Conservation (phyloP, 1,140 invertebrate species). For the Papilio polytes region DNA sequence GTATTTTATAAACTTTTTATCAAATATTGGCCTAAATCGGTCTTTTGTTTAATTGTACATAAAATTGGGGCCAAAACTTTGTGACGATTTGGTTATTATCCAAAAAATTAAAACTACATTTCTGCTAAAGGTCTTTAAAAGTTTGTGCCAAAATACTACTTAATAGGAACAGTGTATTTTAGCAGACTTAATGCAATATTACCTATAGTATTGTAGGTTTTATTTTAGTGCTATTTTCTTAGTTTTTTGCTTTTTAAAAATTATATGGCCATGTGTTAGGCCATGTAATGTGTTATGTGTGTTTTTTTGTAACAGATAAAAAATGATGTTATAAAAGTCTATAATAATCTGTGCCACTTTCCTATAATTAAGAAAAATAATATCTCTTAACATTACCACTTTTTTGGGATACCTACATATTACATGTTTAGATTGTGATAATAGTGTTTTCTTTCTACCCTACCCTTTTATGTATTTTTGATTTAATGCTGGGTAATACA, state of each 20-base stretch:
- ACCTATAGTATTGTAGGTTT: constrained; percentile 1
- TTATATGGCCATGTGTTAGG: background rate
- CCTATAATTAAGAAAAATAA: background rate
- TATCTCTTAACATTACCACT: background rate
- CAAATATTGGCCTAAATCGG: constrained; percentile 37
- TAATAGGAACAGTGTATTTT: background rate
- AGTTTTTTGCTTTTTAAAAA: background rate
- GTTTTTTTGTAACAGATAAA: background rate
- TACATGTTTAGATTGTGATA: constrained; percentile 17
- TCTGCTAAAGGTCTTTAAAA: background rate
- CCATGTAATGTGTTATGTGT: background rate
- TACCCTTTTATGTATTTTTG: background rate
- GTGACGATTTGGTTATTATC: background rate
- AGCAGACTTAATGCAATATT: background rate
- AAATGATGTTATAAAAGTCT: background rate
- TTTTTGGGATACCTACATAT: background rate
- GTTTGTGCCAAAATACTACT: constrained; percentile 33
- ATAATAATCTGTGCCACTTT: constrained; percentile 9
- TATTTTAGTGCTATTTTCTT: background rate
- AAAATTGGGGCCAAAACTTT: constrained; percentile 37
- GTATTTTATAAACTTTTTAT: constrained; percentile 33
- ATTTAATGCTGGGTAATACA: background rate
- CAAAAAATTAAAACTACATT: background rate
- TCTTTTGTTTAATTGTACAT: constrained; percentile 33
- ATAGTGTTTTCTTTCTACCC: background rate